Evolutionary conservation across 2,888 invertebrate species (phyloP), one percentile per base, ranked within the genome.

Genomic region (Scaptomyza reducta): DNA sequence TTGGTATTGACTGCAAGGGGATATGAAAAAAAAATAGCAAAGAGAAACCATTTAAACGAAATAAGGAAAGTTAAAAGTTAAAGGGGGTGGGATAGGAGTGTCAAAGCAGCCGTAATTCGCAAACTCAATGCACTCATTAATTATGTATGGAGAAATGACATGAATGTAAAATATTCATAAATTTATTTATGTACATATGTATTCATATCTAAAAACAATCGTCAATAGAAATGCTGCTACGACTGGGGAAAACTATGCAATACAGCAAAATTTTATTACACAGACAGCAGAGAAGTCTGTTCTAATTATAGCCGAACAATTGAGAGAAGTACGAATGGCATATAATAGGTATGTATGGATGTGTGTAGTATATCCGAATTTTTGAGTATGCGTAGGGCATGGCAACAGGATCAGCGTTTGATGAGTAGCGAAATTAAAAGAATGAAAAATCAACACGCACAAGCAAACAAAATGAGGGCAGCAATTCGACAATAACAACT

Each of bases 361-460:
- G 16, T 41, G 13, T 16, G 18, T 41, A 35, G 14, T 6, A 22
- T 29, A 44, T 44, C 6, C 7, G 22, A 45, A 47, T 44, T 51
- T 54, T 44, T 63, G 67, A 64, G 67, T 63, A 80, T 57, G 63
- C 62, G 56, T 47, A 57, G 59, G 59, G 78, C 87, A 78, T 85
- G 73, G 79, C 86, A 83, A 87, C 82, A 85, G 88, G 87, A 87
- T 87, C 79, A 68, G 67, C 70, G 49, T 47, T 68, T 71, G 49
- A 59, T 63, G 60, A 41, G 46, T 51, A 54, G 49, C 44, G 41
- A 58, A 77, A 83, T 68, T 53, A 64, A 74, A 60, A 53, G 27
- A 65, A 80, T 38, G 60, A 33, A 71, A 65, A 62, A 46, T n/a
- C 13, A 49, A 31, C 33, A 62, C 41, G 63, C 13, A 62, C 44